Evolutionary conservation across 1,140 invertebrate genomes (phyloP), one percentile per base, ranked within the genome.

Genomic region (Bombus superbus): DNA sequence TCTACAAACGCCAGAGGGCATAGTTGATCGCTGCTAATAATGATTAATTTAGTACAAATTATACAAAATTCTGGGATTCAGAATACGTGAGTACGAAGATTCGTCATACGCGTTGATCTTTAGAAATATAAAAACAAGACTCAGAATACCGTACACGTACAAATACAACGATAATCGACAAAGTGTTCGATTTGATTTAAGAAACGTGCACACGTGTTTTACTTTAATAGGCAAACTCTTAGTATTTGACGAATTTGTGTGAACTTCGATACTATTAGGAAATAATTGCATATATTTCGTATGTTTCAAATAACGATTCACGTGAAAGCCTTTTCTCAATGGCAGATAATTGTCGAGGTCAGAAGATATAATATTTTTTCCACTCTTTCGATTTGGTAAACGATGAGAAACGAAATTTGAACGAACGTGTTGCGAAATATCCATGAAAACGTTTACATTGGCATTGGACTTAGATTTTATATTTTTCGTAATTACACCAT

Each of bases 161-260:
- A 94, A 76, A 76, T 94, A 94, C 59, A 94, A 68, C 3, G 91
- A 92, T 25, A 94, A 83, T 57, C 86, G 87, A 86, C 92, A 94
- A 35, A 93, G 85, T 4, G 74, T 88, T 84, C 88, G 86, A 76
- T 92, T 92, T 0, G 82, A 81, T 32, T 71, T 90, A 2, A 93
- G 28, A 42, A 94, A 92, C 47, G 84, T 78, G 5, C 42, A 90
- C 15, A 42, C 40, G 13, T 79, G 64, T 71, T 75, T 69, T 42
- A 88, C 4, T 38, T 74, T 83, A 3, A 64, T 2, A 0, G 32
- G 18, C 22, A 64, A 73, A 35, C 3, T 40, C 64, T 87, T 84
- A 15, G 0, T 3, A 4, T 66, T 1, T 0, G 32, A 53, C 4
- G 25, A 10, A n/a, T 64, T 74, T 75, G 53, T 57, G 13, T 2